Evolutionary conservation across 2,797 vertebrate genomes (phyloP).

Genomic region (Pelodytes ibericus): DNA sequence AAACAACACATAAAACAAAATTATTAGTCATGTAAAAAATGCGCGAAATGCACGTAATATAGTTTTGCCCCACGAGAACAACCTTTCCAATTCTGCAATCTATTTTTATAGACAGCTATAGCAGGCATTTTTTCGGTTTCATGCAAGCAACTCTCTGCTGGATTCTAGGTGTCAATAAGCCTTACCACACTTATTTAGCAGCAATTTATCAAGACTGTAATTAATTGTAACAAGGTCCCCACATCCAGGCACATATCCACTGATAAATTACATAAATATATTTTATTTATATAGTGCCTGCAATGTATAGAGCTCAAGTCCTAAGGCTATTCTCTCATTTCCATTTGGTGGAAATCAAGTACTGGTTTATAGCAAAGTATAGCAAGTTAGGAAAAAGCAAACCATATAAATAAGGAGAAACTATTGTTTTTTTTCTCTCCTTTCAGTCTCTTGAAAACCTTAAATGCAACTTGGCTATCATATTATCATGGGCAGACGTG

Average conservation of each 20-base stretch:
- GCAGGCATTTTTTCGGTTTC: background rate
- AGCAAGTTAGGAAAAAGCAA: background rate
- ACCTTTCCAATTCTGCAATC: background rate
- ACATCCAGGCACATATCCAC: background rate
- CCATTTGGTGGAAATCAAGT: background rate
- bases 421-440: too few relatives aligned
- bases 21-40: too few relatives aligned
- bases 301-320: background rate
- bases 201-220: conserved; percentile 25
- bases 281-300: conserved; percentile 24
- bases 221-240: conserved; percentile 8
- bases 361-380: background rate
- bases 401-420: too few relatives aligned
- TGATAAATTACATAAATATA: background rate
- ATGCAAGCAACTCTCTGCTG: background rate
- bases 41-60: background rate
- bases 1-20: too few relatives aligned
- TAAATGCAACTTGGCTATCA: too few relatives aligned
- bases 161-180: background rate
- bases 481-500: too few relatives aligned
- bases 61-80: background rate
- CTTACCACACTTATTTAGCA: conserved; percentile 6
- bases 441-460: too few relatives aligned
- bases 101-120: background rate
- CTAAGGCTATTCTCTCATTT: background rate